A percentile compares a stretch with the other conserved stretches of the same genome.
These are phyloP conservation scores for Parapsyche elsis DNA, from an alignment of 1,140 invertebrate species.

Conservation along the genomic window DNA sequence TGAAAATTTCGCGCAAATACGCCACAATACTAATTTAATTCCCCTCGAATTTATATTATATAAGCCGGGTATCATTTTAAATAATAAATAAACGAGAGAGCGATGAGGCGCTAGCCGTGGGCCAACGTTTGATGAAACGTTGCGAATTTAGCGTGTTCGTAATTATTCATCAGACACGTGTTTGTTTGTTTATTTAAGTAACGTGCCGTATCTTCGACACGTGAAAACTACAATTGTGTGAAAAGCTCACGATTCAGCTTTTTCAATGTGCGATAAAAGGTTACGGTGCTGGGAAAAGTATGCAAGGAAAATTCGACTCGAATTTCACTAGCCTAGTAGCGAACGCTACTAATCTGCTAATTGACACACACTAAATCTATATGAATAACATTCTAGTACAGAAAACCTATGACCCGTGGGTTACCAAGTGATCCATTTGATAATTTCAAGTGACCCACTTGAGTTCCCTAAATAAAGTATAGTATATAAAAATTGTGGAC, in stretches of 20 bases:
- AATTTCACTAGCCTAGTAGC: neutral
- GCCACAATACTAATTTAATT: neutral
- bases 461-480: no score
- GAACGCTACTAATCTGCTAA: no score
- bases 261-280: no score
- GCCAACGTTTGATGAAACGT: neutral
- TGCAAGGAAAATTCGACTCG: neutral
- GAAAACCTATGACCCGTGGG: no score
- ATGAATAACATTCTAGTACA: no score
- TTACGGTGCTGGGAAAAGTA: no score
- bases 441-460: no score
- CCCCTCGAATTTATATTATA: no score
- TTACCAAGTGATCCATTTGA: no score
- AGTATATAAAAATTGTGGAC: no score
- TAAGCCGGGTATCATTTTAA: neutral
- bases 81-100: conserved; percentile 11
- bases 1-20: neutral
- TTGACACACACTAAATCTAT: no score
- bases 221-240: neutral
- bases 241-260: conserved; percentile 7
- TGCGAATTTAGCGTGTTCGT: neutral
- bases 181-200: conserved; percentile 24
- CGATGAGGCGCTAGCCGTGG: neutral
- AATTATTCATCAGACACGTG: conserved; percentile 29
- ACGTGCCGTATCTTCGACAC: neutral